Evolutionary conservation across 2,113 vertebrate species (phyloP).

Genomic region (Oophaga pumilio): DNA sequence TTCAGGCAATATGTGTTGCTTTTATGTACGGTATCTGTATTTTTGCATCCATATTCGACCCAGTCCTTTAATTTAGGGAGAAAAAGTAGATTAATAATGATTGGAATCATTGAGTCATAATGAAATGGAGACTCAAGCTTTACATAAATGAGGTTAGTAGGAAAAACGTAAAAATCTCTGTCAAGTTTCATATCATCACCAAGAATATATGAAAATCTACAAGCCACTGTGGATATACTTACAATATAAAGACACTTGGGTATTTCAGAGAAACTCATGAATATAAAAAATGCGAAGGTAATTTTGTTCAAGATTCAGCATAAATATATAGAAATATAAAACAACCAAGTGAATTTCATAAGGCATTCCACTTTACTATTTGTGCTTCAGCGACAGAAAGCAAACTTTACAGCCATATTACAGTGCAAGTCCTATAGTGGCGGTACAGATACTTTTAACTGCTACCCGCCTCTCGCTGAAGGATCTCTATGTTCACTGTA

Average conservation of each 20-base stretch:
- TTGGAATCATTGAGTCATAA: background rate
- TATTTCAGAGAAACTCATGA: slow-evolving; percentile 1
- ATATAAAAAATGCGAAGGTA: background rate
- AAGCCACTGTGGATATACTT: background rate
- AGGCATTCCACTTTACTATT: background rate
- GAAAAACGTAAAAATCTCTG: slow-evolving; percentile 4
- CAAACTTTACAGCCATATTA: background rate
- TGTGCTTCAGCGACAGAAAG: background rate
- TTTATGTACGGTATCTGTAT: background rate
- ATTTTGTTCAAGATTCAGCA: background rate
- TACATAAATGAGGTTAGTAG: background rate
- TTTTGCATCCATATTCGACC: background rate
- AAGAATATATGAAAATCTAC: background rate
- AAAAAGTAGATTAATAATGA: slow-evolving; percentile 7
- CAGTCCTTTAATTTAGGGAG: background rate
- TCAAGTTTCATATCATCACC: slow-evolving; percentile 8
- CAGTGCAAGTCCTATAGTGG: background rate
- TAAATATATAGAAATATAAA: background rate
- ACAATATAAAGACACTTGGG: background rate
- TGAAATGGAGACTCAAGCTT: background rate
- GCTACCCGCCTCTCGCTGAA: no score
- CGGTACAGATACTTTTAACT: no score
- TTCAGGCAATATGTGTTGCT: background rate
- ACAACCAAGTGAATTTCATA: background rate
- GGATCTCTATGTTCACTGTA: no score